Evolutionary conservation across 2,888 invertebrate species (phyloP).

Genomic region (Andrena flavipes): DNA sequence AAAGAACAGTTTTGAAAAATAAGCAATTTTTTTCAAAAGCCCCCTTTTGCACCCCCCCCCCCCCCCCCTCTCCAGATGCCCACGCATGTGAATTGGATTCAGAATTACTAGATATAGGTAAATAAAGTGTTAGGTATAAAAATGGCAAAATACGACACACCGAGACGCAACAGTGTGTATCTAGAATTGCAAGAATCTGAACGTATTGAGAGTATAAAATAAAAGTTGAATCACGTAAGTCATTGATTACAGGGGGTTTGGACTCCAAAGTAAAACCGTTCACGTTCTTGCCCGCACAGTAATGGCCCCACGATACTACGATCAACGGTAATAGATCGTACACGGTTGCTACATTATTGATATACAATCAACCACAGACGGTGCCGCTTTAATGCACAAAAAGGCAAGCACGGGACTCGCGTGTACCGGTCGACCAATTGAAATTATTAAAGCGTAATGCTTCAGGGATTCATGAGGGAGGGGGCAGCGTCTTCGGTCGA

Average conservation of each 20-base stretch:
- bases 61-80: no score
- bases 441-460: slow-evolving; percentile 29
- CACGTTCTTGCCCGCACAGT: neutral
- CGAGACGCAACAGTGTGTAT: neutral
- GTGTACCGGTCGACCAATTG: slow-evolving; percentile 10
- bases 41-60: no score
- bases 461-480: slow-evolving; percentile 11
- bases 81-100: neutral
- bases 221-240: neutral
- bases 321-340: neutral
- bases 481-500: neutral
- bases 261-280: neutral
- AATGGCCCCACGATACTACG: neutral
- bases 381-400: slow-evolving; percentile 2
- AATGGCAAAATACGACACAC: neutral
- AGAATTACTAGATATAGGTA: neutral
- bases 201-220: neutral
- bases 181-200: neutral
- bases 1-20: no score
- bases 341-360: slow-evolving; percentile 2
- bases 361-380: slow-evolving; percentile 15
- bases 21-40: no score
- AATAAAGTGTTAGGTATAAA: neutral
- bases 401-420: neutral
- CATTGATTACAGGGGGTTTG: neutral